Evolutionary conservation across 1,140 invertebrate species (phyloP).

Genomic region (Eubasilissa regina): DNA sequence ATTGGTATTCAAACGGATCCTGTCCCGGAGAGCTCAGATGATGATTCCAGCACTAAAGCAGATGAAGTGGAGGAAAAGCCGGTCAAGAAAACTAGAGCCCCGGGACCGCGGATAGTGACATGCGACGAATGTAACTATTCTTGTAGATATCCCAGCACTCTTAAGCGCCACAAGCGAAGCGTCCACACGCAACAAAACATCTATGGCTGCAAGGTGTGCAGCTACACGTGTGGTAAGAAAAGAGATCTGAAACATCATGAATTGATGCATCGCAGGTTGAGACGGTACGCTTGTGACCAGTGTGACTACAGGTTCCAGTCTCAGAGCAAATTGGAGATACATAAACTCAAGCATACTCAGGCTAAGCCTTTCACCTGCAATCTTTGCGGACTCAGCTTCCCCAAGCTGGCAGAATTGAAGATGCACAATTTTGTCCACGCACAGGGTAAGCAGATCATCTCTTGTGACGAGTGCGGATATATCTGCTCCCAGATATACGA

Average conservation of each 20-base stretch:
- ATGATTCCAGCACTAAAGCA: constrained; percentile 1
- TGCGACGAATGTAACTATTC: constrained; percentile 33
- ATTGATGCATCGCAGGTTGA: constrained; percentile 15
- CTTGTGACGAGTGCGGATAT: constrained; percentile 44
- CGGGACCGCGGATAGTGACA: constrained; percentile 28
- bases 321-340: constrained; percentile 28
- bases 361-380: constrained; percentile 40
- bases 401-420: constrained; percentile 64
- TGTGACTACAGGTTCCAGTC: constrained; percentile 42
- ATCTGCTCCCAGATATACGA: constrained; percentile 48
- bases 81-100: constrained; percentile 1
- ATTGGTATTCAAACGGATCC: constrained; percentile 39
- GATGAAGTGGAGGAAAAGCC: constrained; percentile 14
- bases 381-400: constrained; percentile 67
- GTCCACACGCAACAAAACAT: constrained; percentile 69
- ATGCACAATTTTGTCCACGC: constrained; percentile 38
- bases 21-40: constrained; percentile 20
- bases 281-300: constrained; percentile 41
- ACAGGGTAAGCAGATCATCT: constrained; percentile 33
- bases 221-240: constrained; percentile 53
- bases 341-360: constrained; percentile 52
- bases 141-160: constrained; percentile 13
- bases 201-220: constrained; percentile 70
- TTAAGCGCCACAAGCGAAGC: constrained; percentile 70
- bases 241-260: constrained; percentile 40